Base-by-base conservation (phyloP, 2,888 invertebrate species). In the Chymomyza fuscimana region DNA sequence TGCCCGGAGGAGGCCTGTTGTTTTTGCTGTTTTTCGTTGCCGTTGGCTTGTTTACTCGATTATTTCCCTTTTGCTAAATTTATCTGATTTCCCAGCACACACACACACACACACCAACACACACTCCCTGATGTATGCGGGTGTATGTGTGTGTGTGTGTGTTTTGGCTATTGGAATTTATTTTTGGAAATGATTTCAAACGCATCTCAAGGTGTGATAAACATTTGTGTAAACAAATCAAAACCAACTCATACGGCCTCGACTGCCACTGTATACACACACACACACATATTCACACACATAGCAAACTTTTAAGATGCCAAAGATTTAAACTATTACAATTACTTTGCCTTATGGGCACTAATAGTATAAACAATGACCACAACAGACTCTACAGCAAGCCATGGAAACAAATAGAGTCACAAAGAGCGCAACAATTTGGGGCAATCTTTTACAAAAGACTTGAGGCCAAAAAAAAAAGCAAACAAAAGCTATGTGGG, bases 111-210 rank as follows among this genome's bases (percentile, higher is more conserved):
- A 15, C 51, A 51, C 51, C 2, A 2, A 22, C 40, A 63, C 10
- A 51, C 16, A n/a, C 51, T 7, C 16, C 15, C 51, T 12, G 40
- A 1, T 46, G 12, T 46, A 12, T 46, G 40, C 12, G 40, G 4
- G 12, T 36, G 36, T 36, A 4, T 36, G 36, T 36, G 16, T 54
- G 58, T 16, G 19, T 59, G 16, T 59, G 59, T 54, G 19, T 54
- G 19, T 54, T 6, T 15, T 54, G 54, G 54, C 54, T 2, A 54
- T 19, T 60, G 40, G 63, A 59, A 59, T 68, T 69, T 84, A 84
- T 84, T 87, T 84, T 85, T 82, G 87, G 84, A 84, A 81, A 84
- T 84, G 84, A 87, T 87, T 85, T 87, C 87, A 80, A 84, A 84
- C 87, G 82, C 82, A 80, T 78, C 82, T 76, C 81, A 84, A 84